Conservation (phyloP, 2,888 invertebrate genomes). For the Choristoneura rosaceana region DNA sequence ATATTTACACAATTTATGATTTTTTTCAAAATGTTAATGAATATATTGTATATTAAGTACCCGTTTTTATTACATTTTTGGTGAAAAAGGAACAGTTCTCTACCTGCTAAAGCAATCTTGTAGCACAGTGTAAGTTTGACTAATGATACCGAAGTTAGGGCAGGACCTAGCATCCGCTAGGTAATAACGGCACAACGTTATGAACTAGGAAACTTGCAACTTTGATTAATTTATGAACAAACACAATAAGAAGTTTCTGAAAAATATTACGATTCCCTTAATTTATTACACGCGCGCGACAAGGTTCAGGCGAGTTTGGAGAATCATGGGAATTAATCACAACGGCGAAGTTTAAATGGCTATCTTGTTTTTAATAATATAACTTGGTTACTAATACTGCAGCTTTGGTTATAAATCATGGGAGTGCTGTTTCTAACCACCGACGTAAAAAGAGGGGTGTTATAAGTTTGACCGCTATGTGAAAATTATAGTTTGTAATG, state of each 20-base stretch:
- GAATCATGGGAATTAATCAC: background rate
- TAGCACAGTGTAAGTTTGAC: conserved; percentile 8
- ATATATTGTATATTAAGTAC: too few species aligned
- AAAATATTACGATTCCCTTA: conserved; percentile 46
- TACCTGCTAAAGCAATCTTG: conserved; percentile 11
- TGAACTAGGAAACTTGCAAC: conserved; percentile 29
- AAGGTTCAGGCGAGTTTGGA: conserved; percentile 18
- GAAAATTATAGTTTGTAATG: too few species aligned
- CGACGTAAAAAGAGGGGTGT: too few species aligned
- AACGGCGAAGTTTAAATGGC: background rate
- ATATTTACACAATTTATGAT: too few species aligned
- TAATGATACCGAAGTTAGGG: conserved; percentile 22
- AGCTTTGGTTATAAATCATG: background rate
- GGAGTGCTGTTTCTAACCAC: too few species aligned
- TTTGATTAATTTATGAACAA: conserved; percentile 55
- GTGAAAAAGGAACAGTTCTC: background rate
- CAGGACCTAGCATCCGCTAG: conserved; percentile 8
- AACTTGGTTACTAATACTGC: background rate
- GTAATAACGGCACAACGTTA: conserved; percentile 27
- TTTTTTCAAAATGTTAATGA: too few species aligned
- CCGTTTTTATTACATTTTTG: too few species aligned
- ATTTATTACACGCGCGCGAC: conserved; percentile 30
- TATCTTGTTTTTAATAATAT: background rate
- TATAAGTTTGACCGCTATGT: too few species aligned
- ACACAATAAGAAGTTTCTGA: conserved; percentile 49